Evolutionary conservation across 2,888 invertebrate species (phyloP).

Genomic region (Micoletzkya japonica): DNA sequence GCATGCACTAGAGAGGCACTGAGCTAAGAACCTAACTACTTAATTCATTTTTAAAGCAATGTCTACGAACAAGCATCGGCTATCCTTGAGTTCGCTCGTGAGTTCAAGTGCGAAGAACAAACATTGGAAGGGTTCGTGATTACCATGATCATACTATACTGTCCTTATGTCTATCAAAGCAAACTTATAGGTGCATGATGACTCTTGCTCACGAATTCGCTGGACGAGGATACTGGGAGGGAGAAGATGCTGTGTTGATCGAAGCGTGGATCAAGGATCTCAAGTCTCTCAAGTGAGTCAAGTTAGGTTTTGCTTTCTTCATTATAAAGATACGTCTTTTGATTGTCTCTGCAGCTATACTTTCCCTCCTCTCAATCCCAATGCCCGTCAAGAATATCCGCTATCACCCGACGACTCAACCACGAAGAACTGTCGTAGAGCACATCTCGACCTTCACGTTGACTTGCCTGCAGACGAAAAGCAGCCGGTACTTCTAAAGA

Average conservation of each 20-base stretch:
- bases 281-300: constrained; percentile 21
- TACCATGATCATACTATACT: too few species aligned
- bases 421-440: constrained; percentile 11
- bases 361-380: constrained; percentile 6
- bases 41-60: too few species aligned
- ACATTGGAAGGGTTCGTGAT: constrained; percentile 20
- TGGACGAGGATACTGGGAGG: constrained; percentile 28
- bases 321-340: too few species aligned
- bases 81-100: constrained; percentile 34
- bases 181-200: constrained; percentile 30
- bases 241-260: constrained; percentile 30
- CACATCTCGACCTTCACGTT: too few species aligned
- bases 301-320: too few species aligned
- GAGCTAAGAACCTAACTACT: too few species aligned
- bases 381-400: background rate
- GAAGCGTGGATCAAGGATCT: constrained; percentile 29
- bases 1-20: too few species aligned
- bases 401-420: background rate
- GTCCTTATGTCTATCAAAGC: too few species aligned
- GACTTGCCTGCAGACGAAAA: too few species aligned
- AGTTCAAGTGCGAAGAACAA: constrained; percentile 32
- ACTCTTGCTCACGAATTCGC: constrained; percentile 32
- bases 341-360: constrained; percentile 16
- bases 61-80: constrained; percentile 39
- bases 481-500: too few species aligned